These are phyloP conservation scores for Tupiocoris notatus DNA, from an alignment of 2,888 invertebrate genomes.

Conservation along the genomic window DNA sequence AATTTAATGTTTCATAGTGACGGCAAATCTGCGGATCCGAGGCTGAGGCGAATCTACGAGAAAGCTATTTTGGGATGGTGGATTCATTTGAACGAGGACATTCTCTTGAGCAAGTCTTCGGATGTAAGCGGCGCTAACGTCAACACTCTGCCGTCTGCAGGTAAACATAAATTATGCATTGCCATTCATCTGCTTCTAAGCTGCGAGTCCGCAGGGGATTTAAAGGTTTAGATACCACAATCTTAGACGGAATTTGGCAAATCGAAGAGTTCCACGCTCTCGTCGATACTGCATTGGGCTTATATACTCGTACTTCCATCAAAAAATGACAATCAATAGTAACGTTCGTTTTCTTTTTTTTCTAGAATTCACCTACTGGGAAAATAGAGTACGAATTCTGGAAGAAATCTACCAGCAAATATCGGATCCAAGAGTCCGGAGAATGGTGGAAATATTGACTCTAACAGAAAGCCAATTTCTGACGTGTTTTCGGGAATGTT, in stretches of 20 bases:
- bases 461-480: slow-evolving; percentile 66
- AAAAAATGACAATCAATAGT: no score
- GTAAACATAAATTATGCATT: no score
- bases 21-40: slow-evolving; percentile 23
- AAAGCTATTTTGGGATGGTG: slow-evolving; percentile 27
- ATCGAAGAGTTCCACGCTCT: no score
- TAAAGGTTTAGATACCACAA: no score
- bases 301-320: no score
- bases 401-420: slow-evolving; percentile 86
- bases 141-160: slow-evolving; percentile 23
- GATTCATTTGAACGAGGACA: slow-evolving; percentile 34
- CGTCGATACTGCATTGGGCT: no score
- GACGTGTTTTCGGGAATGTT: slow-evolving; percentile 27
- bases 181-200: no score
- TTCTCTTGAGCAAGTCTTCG: slow-evolving; percentile 20
- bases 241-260: no score
- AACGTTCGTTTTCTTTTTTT: slow-evolving; percentile 34
- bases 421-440: slow-evolving; percentile 73
- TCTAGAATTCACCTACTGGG: slow-evolving; percentile 78
- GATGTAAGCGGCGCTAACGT: slow-evolving; percentile 1
- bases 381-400: slow-evolving; percentile 72
- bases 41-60: slow-evolving; percentile 31
- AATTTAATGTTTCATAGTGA: slow-evolving; percentile 8
- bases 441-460: slow-evolving; percentile 78
- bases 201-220: no score